phyloP scores from a whole-genome alignment of 2,113 vertebrate genomes.

The Platichthys stellatus region DNA sequence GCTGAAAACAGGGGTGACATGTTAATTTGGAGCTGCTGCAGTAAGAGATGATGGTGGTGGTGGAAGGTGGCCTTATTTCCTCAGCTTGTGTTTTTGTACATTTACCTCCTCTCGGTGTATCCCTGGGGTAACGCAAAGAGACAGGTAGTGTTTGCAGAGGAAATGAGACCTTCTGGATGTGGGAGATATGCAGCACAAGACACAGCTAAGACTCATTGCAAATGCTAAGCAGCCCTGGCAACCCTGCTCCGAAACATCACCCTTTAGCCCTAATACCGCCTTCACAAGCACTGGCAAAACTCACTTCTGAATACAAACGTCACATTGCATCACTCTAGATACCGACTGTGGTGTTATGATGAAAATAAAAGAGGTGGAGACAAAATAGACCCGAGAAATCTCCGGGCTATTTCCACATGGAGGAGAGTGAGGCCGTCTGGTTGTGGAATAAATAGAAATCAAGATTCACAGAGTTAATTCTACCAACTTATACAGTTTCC shows the following conservation, averaged over 20 bases:
- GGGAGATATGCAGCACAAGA: constrained; percentile 64
- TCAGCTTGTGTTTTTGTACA: constrained; percentile 46
- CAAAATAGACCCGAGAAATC: constrained; percentile 8
- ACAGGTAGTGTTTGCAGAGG: constrained; percentile 76
- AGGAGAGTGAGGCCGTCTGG: constrained; percentile 33
- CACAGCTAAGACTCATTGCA: constrained; percentile 68
- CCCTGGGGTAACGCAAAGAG: constrained; percentile 57
- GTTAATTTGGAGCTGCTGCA: constrained; percentile 59
- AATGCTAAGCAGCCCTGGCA: constrained; percentile 75
- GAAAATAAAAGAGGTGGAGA: background rate
- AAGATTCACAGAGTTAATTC: constrained; percentile 41
- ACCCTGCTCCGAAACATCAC: constrained; percentile 64
- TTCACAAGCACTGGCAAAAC: constrained; percentile 55
- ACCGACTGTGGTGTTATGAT: constrained; percentile 12
- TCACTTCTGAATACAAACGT: constrained; percentile 47
- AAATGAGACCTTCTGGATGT: constrained; percentile 75
- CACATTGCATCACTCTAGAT: constrained; percentile 29
- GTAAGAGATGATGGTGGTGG: constrained; percentile 27
- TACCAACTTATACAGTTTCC: background rate
- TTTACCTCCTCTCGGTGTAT: constrained; percentile 36
- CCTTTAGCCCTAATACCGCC: constrained; percentile 57
- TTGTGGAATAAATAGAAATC: constrained; percentile 61
- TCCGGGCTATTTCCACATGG: constrained; percentile 30
- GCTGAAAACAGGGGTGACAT: constrained; percentile 54
- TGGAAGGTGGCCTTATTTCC: constrained; percentile 39